Conservation (phyloP, 2,888 invertebrate species). For the Pseudanteris insignis region DNA sequence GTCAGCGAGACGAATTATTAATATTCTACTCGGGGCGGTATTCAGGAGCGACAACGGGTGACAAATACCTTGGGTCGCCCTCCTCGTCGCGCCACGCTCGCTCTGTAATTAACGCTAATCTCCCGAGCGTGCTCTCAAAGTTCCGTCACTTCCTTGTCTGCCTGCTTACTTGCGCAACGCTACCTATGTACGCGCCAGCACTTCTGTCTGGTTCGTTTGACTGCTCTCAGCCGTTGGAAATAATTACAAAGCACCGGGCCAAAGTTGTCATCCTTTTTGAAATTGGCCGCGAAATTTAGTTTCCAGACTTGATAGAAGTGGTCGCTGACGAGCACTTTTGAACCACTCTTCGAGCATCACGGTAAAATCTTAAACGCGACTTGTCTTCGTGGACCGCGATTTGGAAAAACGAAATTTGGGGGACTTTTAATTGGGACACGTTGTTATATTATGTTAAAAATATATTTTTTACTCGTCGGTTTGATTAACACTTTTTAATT, state of each 20-base stretch:
- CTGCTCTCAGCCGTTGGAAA: constrained; percentile 42
- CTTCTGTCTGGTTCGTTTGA: constrained; percentile 44
- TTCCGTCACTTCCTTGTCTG: constrained; percentile 45
- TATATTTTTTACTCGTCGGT: too few species aligned
- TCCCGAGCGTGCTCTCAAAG: constrained; percentile 57
- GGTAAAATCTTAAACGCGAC: too few species aligned
- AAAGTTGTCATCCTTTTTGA: constrained; percentile 34
- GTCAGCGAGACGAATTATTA: constrained; percentile 58
- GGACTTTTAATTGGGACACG: too few species aligned
- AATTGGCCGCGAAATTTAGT: constrained; percentile 21
- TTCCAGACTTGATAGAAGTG: constrained; percentile 12
- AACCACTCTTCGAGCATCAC: too few species aligned
- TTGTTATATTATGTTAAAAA: too few species aligned
- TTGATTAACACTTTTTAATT: too few species aligned
- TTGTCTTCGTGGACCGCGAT: too few species aligned
- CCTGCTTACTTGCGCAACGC: constrained; percentile 39
- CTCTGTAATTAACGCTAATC: constrained; percentile 66
- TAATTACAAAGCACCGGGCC: constrained; percentile 41
- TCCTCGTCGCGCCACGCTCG: constrained; percentile 54
- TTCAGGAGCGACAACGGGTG: constrained; percentile 58
- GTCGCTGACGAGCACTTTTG: too few species aligned
- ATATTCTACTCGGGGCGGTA: constrained; percentile 59
- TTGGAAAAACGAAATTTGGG: too few species aligned
- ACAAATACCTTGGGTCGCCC: constrained; percentile 60
- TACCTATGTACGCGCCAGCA: constrained; percentile 21